Evolutionary conservation across 2,797 vertebrate species (phyloP), one percentile per base, ranked within the genome.

Genomic region (Mastacembelus armatus): DNA sequence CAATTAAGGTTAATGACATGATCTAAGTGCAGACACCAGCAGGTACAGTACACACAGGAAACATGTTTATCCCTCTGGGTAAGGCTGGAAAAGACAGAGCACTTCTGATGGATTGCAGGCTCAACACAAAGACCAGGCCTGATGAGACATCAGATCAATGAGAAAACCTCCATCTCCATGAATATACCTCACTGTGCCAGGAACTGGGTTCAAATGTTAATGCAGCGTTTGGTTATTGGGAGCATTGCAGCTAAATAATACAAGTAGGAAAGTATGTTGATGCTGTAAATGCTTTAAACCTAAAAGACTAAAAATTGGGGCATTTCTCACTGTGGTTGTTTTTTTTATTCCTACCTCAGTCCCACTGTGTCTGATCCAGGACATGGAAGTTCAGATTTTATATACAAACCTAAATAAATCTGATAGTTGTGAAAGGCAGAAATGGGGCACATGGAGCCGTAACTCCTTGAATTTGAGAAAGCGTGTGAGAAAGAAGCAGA

Each of bases 401-500:
- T 29, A 11, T 24, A 3, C 36, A 45, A 21, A 66, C 66, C 16
- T 51, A 21, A 77, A 59, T 50, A 61, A 67, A 51, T 57, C 14
- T 56, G 12, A 21, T 22, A 44, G 16, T 36, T 48, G 59, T 26
- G 9, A 57, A 73, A 63, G 64, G 10, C 14, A 65, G 55, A 0
- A 12, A 44, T 58, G 45, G 27, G 24, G 18, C 39, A 44, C 42
- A 26, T 42, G 3, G 56, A 71, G 61, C 36, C 24, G 58, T 56
- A 63, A 57, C 66, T 33, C 22, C 43, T 66, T 36, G 18, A 43
- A 63, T 15, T 10, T n/a, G 36, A 70, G 66, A 55, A 74, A 86
- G 91, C 66, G 89, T 87, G 85, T 92, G 91, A 87, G 90, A 91
- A 88, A 73, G 71, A 47, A 51, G 72, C 44, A n/a, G 35, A 65